Evolutionary conservation across 2,888 invertebrate species (phyloP), one percentile per base, ranked within the genome.

Genomic region (Epiblema foenella): DNA sequence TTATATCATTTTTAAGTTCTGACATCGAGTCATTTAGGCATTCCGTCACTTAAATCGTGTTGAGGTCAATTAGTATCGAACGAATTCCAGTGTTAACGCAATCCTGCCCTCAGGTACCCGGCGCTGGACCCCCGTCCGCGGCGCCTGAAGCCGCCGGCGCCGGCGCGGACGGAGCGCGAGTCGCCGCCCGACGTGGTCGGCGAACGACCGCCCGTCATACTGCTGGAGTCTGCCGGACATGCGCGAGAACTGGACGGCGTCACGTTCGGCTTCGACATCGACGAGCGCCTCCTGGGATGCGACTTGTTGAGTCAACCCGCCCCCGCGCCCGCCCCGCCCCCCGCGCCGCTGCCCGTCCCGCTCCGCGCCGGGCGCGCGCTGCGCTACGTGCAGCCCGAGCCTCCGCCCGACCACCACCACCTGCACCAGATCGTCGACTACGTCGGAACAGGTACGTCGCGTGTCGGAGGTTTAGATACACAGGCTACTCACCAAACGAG

Each of bases 181-280:
- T 87, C 94, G 74, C 86, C 89, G 76, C 93, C 93, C 24, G 93
- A 91, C 84, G 91, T 92, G 77, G 88, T 91, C 74, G 83, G 88
- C 49, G 90, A 88, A 80, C 88, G 96, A 73, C 97, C 97, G 68
- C 95, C 97, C 66, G 97, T 97, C 74, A 95, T 96, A 74, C 95
- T 97, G 83, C 90, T 96, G 76, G 95, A 96, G 85, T 95, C 96
- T 81, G 92, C 93, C 74, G 86, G 86, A 75, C 82, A 86, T 65
- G 85, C 90, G 77, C 93, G 93, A 76, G 91, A 91, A 78, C 95
- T 96, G 88, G 94, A 95, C 82, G 96, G 95, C 80, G 94, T 97
- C 71, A 97, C 97, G 49, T 98, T 98, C 87, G 97, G 97, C 15
- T 97, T 97, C 88, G 97, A 96, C 83, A 92, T 97, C 73, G 96